Base-by-base conservation (phyloP, 2,797 vertebrate genomes). In the Urocyon cinereoargenteus region DNA sequence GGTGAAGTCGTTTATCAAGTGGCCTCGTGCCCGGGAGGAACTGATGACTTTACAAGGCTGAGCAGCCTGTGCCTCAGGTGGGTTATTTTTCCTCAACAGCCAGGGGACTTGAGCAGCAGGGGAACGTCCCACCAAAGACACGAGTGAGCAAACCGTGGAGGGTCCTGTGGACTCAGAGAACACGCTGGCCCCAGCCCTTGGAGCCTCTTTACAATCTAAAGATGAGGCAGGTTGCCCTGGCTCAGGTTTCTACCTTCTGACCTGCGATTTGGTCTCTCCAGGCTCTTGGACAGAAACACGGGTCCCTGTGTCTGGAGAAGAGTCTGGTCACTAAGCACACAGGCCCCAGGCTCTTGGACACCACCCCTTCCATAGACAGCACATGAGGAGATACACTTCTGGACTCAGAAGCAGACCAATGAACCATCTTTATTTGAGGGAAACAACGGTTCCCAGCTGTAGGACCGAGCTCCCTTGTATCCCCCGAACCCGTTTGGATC, bases 281-380 rank as follows among this genome's bases (percentile, higher is more conserved):
- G 40, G 40, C 7, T 45, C 40, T 45, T 45, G 40, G 40, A 45
- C 40, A 45, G 40, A 45, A 6, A 45, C 40, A 45, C 3, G 8
- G 13, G 28, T 28, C 28, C 51, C 34, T 34, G 14, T n/a, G 92
- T 77, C 15, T 77, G 62, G 79, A 88, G 34, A 28, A 66, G n/a
- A 92, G n/a, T 82, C 28, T n/a, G 51, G 55, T 26, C 49, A 59
- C 51, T 61, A 59, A 40, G 88, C 51, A 85, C 19, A 3, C 0
- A 13, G 15, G n/a, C 12, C 51, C 18, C 6, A 26, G 40, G 66
- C 5, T 31, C 77, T 49, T 0, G 3, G 7, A 75, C 14, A 0
- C 1, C 12, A 19, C 10, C 24, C 55, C 72, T 77, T 66, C 21
- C 31, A 34, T 28, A 28, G 3, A 36, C 0, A 24, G 57, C 4